A percentile compares a stretch with the other conserved stretches of the same genome.
phyloP scores from a whole-genome alignment of 2,888 invertebrate species.

The Patella ulyssiponensis region DNA sequence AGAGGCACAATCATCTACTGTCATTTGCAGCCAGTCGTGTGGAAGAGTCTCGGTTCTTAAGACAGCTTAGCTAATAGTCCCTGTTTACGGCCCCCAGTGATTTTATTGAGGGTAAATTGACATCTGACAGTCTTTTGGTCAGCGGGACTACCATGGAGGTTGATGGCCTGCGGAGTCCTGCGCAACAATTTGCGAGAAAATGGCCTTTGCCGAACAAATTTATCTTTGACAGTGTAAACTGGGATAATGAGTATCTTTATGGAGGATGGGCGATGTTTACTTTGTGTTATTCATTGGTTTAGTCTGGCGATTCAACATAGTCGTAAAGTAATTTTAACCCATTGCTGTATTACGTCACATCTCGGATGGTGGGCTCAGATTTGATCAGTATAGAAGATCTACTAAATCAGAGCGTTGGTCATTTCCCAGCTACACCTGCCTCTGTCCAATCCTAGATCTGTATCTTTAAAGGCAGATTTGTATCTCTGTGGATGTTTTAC shows the following conservation, averaged over 20 bases:
- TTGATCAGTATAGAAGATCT: too few relatives aligned
- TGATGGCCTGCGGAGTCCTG: background rate
- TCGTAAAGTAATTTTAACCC: background rate
- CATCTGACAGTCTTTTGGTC: too few relatives aligned
- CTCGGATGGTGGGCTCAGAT: background rate
- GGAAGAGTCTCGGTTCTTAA: background rate
- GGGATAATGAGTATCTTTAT: background rate
- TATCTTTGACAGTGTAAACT: slow-evolving; percentile 4
- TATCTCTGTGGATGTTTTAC: too few relatives aligned
- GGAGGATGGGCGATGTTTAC: background rate
- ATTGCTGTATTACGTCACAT: background rate
- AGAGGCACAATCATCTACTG: background rate
- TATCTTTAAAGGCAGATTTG: too few relatives aligned
- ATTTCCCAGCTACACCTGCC: background rate
- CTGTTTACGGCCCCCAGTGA: too few relatives aligned
- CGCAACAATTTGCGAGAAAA: background rate
- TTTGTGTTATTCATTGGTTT: background rate
- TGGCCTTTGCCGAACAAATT: background rate
- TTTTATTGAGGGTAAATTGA: too few relatives aligned
- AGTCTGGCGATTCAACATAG: background rate
- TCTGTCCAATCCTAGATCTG: too few relatives aligned
- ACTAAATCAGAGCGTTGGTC: background rate
- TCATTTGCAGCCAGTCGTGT: background rate
- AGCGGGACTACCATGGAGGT: too few relatives aligned
- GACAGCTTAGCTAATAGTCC: background rate